Base-by-base conservation (phyloP, 2,888 invertebrate species). In the Mimachlamys varia region DNA sequence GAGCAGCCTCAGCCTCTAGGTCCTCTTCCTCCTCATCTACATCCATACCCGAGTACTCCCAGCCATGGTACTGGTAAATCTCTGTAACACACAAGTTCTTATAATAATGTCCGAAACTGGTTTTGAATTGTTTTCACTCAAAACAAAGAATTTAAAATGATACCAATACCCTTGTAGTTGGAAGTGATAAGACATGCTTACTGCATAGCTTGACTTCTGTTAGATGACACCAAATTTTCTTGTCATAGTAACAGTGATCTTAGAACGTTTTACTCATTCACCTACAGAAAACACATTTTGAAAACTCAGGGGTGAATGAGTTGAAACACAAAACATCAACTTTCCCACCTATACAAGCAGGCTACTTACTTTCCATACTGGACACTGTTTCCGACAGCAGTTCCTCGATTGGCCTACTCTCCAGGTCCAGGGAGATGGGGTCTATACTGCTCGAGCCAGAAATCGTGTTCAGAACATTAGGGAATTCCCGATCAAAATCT, bases 1-100 rank as follows among this genome's bases (percentile, higher is more conserved):
- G 94, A n/a, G 93, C 94, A 89, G 94, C 95, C 89, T 95, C 95
- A 90, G 94, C 94, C 88, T 95, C 96, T 17, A 94, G 93, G 92
- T 96, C 96, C 91, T 96, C 96, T 88, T 96, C 96, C 90, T 96
- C 96, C 91, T 96, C 96, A 92, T 96, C 96, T 27, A 96, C 91
- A 93, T 96, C 96, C 90, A 94, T 94, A 38, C 95, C 95, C n/a
- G 95, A 92, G 90, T 95, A 93, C 93, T 96, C 96, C 96, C 95
- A 96, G 19, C 93, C 95, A 55, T 92, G 91, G 90, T 96, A 96
- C 90, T 94, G 92, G 88, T 95, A 94, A 55, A 91, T 93, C 90
- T 94, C 96, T 96, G 93, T 38, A 92, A 90, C 33, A 76, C 33
- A 76, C 10, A n/a, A 5, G 7, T 13, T 7, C 33, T 76, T 22